phyloP scores from a whole-genome alignment of 1,140 invertebrate species.

The Drosophila arawakana region DNA sequence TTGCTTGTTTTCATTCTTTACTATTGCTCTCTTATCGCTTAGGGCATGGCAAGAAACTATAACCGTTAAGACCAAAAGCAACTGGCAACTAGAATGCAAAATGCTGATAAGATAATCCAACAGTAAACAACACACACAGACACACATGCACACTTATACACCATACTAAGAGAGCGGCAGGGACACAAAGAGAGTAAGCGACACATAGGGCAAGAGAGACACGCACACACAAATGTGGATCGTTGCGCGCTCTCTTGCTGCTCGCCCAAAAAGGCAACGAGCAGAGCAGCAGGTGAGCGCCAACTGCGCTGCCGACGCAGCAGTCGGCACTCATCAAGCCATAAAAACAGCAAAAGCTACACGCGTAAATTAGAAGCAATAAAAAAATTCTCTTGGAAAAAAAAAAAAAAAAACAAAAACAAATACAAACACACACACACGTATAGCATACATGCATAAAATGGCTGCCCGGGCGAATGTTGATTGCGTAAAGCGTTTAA shows the following conservation, averaged over 20 bases:
- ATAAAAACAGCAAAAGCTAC: slow-evolving; percentile 66
- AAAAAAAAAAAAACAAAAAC: slow-evolving; percentile 16
- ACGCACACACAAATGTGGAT: neutral
- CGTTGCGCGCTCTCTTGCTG: too few species aligned
- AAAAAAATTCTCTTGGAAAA: slow-evolving; percentile 37
- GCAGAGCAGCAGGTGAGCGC: slow-evolving; percentile 44
- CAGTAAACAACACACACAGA: slow-evolving; percentile 33
- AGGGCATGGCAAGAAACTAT: slow-evolving; percentile 30
- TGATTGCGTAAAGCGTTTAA: slow-evolving; percentile 63
- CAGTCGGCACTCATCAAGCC: slow-evolving; percentile 26
- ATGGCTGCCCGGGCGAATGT: slow-evolving; percentile 41
- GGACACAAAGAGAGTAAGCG: slow-evolving; percentile 8
- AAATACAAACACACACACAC: slow-evolving; percentile 5
- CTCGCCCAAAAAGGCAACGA: neutral
- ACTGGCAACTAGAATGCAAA: slow-evolving; percentile 28
- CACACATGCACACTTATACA: neutral
- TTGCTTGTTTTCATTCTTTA: neutral
- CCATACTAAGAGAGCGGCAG: neutral
- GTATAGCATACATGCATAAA: slow-evolving; percentile 4
- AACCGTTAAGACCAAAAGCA: slow-evolving; percentile 19
- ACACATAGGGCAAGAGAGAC: slow-evolving; percentile 9
- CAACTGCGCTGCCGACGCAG: slow-evolving; percentile 33
- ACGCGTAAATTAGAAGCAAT: slow-evolving; percentile 62
- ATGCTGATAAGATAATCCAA: slow-evolving; percentile 73
- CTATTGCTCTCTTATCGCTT: neutral